Conservation (phyloP, 2,797 vertebrate species). For the Pseudomugil gertrudae region DNA sequence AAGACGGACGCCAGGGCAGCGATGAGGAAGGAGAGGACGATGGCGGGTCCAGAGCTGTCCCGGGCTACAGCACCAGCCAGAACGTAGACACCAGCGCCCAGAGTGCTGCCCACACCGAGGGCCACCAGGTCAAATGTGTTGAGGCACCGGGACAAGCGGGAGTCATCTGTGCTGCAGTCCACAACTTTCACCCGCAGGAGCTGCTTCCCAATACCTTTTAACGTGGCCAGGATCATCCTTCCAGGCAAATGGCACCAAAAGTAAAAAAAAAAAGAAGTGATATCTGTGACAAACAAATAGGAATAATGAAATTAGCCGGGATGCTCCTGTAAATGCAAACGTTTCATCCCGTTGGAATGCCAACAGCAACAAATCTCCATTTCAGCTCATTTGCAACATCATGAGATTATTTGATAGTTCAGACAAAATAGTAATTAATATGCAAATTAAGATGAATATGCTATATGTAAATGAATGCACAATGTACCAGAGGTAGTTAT, state of each 20-base stretch:
- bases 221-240: conserved; percentile 82
- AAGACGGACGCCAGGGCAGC: conserved; percentile 93
- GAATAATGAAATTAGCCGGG: neutral
- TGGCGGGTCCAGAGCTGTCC: conserved; percentile 88
- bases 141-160: conserved; percentile 89
- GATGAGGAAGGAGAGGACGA: conserved; percentile 93
- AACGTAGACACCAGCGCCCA: conserved; percentile 93
- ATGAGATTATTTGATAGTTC: neutral
- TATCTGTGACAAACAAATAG: conserved; percentile 3
- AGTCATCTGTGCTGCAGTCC: conserved; percentile 85
- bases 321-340: neutral
- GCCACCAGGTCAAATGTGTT: conserved; percentile 94
- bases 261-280: neutral
- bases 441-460: neutral
- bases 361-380: neutral
- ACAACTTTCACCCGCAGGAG: conserved; percentile 92
- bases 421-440: neutral
- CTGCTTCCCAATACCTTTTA: conserved; percentile 85
- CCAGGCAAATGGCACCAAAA: neutral
- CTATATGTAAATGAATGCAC: conserved; percentile 1
- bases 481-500: no score
- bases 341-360: neutral
- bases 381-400: neutral
- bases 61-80: conserved; percentile 93
- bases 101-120: conserved; percentile 94